Conservation (phyloP, 2,797 vertebrate species). For the Muscicapa comitata region DNA sequence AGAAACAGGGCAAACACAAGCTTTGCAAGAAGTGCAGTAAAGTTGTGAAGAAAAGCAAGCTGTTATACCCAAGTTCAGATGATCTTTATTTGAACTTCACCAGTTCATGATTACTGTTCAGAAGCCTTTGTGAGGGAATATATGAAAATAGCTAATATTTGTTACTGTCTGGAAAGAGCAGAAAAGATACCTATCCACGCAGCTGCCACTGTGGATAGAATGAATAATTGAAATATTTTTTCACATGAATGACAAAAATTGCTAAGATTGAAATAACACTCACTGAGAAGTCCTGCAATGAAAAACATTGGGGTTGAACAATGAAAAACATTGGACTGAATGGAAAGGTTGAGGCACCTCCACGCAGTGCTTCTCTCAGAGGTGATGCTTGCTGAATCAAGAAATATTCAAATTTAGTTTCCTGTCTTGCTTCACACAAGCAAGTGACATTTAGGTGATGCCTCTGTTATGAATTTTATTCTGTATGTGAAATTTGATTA, state of each 20-base stretch:
- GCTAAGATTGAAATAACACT: background rate
- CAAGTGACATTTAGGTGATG: background rate
- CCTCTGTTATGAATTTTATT: background rate
- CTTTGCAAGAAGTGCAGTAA: background rate
- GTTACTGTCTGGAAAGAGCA: background rate
- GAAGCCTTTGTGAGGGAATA: background rate
- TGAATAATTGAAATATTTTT: background rate
- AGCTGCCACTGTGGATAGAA: background rate
- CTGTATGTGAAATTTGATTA: background rate
- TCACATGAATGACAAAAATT: background rate
- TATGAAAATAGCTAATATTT: background rate
- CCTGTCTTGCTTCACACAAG: background rate
- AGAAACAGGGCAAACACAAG: background rate
- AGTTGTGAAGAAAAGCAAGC: background rate
- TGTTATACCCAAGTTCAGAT: background rate
- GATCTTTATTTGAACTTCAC: background rate
- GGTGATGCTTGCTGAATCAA: background rate
- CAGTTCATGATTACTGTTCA: background rate
- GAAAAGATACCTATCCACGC: background rate
- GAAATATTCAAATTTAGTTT: background rate
- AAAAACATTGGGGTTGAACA: background rate
- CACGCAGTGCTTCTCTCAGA: background rate
- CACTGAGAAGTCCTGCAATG: accelerated
- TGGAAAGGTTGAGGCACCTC: background rate
- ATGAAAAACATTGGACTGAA: background rate